A percentile compares a stretch with the other conserved stretches of the same genome.
phyloP scores from a whole-genome alignment of 1,140 invertebrate species.

The Drosophila watanabei region DNA sequence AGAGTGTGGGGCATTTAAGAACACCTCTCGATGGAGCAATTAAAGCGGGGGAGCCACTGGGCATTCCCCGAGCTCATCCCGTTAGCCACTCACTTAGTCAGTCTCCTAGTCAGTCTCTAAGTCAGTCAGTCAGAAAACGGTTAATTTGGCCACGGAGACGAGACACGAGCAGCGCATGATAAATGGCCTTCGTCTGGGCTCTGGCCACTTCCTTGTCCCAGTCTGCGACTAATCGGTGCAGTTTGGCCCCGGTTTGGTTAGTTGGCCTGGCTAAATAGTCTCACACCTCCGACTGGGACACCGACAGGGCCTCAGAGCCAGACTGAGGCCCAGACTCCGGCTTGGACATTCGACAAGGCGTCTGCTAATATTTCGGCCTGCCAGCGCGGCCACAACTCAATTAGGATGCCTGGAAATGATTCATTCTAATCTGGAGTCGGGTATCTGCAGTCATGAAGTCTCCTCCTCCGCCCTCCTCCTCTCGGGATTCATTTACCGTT shows the following conservation, averaged over 20 bases:
- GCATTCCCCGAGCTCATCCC: slow-evolving; percentile 35
- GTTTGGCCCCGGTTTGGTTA: slow-evolving; percentile 40
- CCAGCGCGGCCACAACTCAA: slow-evolving; percentile 70
- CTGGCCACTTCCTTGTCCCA: slow-evolving; percentile 40
- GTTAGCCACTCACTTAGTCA: slow-evolving; percentile 40
- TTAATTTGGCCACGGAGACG: slow-evolving; percentile 65
- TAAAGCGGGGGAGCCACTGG: slow-evolving; percentile 58
- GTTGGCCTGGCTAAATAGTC: slow-evolving; percentile 57
- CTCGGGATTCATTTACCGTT: slow-evolving; percentile 64
- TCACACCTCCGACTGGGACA: slow-evolving; percentile 41
- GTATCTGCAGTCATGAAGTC: slow-evolving; percentile 76
- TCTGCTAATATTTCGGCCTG: slow-evolving; percentile 56
- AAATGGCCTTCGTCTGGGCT: slow-evolving; percentile 67
- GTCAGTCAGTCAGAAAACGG: slow-evolving; percentile 57
- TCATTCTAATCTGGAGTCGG: slow-evolving; percentile 80
- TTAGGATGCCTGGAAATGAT: slow-evolving; percentile 81
- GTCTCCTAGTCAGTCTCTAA: slow-evolving; percentile 12
- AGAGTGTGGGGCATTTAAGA: slow-evolving; percentile 35
- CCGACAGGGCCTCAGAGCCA: slow-evolving; percentile 20
- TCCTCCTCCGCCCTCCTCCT: slow-evolving; percentile 5
- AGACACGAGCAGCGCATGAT: slow-evolving; percentile 73
- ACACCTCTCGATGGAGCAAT: slow-evolving; percentile 66
- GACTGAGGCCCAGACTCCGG: not conserved
- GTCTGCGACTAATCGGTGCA: slow-evolving; percentile 49
- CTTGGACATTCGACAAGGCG: slow-evolving; percentile 48